Evolutionary conservation across 2,797 vertebrate species (phyloP).

Genomic region (Eulemur rubriventer): DNA sequence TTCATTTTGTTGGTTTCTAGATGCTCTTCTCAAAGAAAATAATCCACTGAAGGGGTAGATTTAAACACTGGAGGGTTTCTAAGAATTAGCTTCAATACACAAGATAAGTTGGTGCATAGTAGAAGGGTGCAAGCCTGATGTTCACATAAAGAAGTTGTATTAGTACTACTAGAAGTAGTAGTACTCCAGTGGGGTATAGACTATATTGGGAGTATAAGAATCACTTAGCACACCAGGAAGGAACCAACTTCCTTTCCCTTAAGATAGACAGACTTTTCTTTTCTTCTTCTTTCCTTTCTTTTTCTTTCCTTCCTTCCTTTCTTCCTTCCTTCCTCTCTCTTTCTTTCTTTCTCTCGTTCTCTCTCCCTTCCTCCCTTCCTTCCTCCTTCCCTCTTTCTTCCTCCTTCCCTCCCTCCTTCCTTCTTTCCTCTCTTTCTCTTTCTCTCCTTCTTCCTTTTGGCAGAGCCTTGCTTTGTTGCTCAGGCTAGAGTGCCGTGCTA

Average conservation of each 20-base stretch:
- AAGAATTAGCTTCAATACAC: not conserved
- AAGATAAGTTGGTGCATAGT: not conserved
- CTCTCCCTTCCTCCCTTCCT: too few species aligned
- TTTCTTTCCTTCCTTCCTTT: too few species aligned
- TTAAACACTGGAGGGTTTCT: not conserved
- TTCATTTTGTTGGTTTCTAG: not conserved
- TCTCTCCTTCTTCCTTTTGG: too few species aligned
- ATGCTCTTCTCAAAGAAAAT: not conserved
- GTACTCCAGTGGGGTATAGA: not conserved
- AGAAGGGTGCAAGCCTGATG: not conserved
- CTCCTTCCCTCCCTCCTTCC: too few species aligned
- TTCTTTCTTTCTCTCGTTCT: too few species aligned
- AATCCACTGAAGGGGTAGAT: not conserved
- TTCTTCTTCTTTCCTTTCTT: too few species aligned
- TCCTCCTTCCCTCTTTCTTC: too few species aligned
- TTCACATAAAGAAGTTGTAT: not conserved
- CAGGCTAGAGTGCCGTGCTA: too few species aligned
- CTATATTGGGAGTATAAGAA: not conserved
- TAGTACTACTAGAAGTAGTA: not conserved
- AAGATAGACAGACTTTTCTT: not conserved
- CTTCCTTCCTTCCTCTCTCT: too few species aligned
- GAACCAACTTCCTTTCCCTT: not conserved
- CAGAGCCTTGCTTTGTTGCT: too few species aligned
- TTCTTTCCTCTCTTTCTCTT: too few species aligned
- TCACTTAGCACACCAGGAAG: not conserved